Evolutionary conservation across 2,113 vertebrate species (phyloP), one percentile per base, ranked within the genome.

Genomic region (Barbus barbus): DNA sequence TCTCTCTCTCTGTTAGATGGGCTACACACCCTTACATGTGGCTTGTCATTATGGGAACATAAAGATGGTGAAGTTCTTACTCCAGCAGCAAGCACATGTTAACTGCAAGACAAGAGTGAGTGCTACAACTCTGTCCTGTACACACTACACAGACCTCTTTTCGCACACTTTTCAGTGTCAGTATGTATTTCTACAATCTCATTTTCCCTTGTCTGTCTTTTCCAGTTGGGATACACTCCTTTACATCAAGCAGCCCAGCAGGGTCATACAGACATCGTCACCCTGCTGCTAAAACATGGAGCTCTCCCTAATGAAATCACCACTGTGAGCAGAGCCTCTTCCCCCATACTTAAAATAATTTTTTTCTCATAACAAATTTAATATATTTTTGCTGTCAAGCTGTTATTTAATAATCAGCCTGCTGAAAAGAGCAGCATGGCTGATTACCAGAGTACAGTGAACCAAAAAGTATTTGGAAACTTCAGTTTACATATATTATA

Each of bases 41-140:
- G 97, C 97, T 86, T 97, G 96, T 92, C 98, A 99, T 87, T 99
- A 99, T 3, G 98, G 98, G 79, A 99, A 99, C 91, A 97, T 98
- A 94, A 99, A 97, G 90, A 93, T 99, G 94, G 98, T 98, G 89
- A 99, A 99, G 93, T 99, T 98, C 82, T 93, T 99, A 72, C 93
- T 99, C 73, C 97, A 99, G 89, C 96, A 98, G 82, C 95, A 98
- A 81, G 97, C 96, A 0, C 95, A 98, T 0, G 97, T 98, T 85
- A 99, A 99, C 69, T 94, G 96, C 89, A 98, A 98, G 90, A 99
- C 97, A 3, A 96, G 98, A 96, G 98, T 99, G 94, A 72, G 72
- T 75, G 13, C 60, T 20, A 74, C 46, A 51, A 26, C 31, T 31
- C 3, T 46, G 22, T 26, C n/a, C 13, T 18, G 24, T 53, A 58